Percentiles rank a stretch among this genome's conserved stretches.
phyloP scores from a whole-genome alignment of 2,888 invertebrate genomes.

The Papilio demoleus region DNA sequence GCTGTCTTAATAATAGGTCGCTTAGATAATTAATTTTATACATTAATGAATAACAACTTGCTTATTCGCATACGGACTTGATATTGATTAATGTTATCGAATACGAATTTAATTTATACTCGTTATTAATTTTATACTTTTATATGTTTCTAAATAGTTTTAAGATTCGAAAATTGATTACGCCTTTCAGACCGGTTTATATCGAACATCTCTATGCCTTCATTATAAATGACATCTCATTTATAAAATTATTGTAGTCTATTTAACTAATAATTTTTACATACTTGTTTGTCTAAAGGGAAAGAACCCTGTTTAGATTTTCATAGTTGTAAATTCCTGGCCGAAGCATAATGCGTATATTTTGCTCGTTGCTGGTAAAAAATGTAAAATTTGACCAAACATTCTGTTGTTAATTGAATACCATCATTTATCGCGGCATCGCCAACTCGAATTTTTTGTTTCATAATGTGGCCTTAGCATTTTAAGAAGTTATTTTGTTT shows the following conservation, averaged over 20 bases:
- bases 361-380: too few relatives aligned
- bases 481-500: too few relatives aligned
- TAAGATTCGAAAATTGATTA: constrained; percentile 8
- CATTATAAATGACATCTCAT: constrained; percentile 4
- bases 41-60: constrained; percentile 26
- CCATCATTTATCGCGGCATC: too few relatives aligned
- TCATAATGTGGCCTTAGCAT: too few relatives aligned
- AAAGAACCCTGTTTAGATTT: too few relatives aligned
- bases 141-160: constrained; percentile 16
- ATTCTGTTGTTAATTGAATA: too few relatives aligned
- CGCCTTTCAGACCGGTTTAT: constrained; percentile 6
- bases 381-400: background rate
- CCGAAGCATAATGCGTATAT: too few relatives aligned
- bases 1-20: constrained; percentile 28
- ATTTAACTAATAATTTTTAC: background rate
- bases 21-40: constrained; percentile 33
- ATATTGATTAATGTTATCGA: constrained; percentile 31
- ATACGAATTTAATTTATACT: constrained; percentile 26
- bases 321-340: too few relatives aligned
- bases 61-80: constrained; percentile 16
- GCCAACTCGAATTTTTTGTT: too few relatives aligned
- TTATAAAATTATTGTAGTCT: background rate
- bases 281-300: background rate
- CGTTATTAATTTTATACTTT: constrained; percentile 8
- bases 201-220: constrained; percentile 1